Percentiles rank a stretch among this genome's conserved stretches.
Conservation (phyloP, 2,113 vertebrate genomes). For the Camelus dromedarius region DNA sequence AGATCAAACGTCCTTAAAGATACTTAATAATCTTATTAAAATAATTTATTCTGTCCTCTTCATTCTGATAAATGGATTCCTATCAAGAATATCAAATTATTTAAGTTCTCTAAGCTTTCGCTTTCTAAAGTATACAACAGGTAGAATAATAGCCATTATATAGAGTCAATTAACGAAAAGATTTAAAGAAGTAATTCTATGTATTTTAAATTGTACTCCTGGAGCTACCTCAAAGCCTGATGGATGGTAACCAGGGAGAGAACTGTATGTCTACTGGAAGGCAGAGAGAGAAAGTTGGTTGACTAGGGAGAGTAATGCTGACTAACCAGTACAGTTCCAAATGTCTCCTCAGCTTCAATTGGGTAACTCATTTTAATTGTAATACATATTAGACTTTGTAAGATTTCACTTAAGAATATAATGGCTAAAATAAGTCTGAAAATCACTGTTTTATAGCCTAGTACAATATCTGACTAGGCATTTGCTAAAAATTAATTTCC, state of each 20-base stretch:
- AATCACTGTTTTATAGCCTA: background rate
- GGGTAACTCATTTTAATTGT: background rate
- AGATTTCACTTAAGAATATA: conserved; percentile 50
- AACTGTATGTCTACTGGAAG: background rate
- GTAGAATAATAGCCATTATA: background rate
- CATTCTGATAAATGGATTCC: background rate
- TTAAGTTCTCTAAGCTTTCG: background rate
- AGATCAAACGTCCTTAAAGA: background rate
- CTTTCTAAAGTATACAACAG: background rate
- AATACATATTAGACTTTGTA: background rate
- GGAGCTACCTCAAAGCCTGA: background rate
- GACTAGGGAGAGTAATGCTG: background rate
- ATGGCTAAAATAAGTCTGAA: conserved; percentile 49
- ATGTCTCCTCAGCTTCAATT: background rate
- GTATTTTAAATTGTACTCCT: conserved; percentile 18
- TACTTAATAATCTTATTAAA: conserved; percentile 30
- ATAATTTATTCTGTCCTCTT: conserved; percentile 4
- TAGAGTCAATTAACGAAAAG: background rate
- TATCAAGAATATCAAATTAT: conserved; percentile 51
- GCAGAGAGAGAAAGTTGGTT: background rate
- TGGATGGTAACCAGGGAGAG: background rate
- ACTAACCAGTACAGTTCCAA: background rate
- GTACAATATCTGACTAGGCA: background rate
- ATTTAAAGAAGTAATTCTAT: conserved; percentile 3
- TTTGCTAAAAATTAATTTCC: conserved; percentile 44